phyloP scores from a whole-genome alignment of 2,888 invertebrate genomes.

The Meteorus colon region DNA sequence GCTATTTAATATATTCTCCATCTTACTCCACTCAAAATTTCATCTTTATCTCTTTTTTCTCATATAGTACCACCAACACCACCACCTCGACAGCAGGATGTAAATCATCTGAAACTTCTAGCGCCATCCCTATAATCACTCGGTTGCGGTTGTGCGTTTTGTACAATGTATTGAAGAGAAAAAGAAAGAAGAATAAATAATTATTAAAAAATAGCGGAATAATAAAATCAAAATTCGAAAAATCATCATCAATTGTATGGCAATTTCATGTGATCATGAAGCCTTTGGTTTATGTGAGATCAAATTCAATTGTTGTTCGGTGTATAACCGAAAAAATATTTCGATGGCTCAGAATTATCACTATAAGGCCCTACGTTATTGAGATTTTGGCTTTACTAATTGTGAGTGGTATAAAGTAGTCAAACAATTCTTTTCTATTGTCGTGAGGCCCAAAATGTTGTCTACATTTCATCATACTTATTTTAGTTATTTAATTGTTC shows the following conservation, averaged over 20 bases:
- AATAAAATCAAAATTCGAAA: neutral
- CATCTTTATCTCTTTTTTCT: neutral
- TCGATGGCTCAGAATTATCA: no score
- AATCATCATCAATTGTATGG: neutral
- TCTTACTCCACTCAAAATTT: slow-evolving; percentile 35
- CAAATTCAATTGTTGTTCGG: no score
- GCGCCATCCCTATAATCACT: slow-evolving; percentile 73
- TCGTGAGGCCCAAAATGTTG: no score
- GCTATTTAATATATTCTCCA: slow-evolving; percentile 37
- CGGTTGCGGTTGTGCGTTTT: slow-evolving; percentile 53
- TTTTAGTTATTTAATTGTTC: no score
- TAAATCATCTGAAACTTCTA: slow-evolving; percentile 70
- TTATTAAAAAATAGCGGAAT: neutral
- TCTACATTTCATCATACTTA: no score
- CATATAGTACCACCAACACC: neutral
- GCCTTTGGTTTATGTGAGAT: no score
- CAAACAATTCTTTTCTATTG: no score
- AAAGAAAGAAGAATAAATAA: neutral
- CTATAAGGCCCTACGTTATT: no score
- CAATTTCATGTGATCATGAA: no score
- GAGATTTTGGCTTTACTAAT: no score
- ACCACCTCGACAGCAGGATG: slow-evolving; percentile 57
- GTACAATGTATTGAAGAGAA: neutral
- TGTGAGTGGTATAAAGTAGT: no score
- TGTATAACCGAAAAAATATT: no score